Evolutionary conservation across 2,113 vertebrate species (phyloP).

Genomic region (Coryphaenoides rupestris): DNA sequence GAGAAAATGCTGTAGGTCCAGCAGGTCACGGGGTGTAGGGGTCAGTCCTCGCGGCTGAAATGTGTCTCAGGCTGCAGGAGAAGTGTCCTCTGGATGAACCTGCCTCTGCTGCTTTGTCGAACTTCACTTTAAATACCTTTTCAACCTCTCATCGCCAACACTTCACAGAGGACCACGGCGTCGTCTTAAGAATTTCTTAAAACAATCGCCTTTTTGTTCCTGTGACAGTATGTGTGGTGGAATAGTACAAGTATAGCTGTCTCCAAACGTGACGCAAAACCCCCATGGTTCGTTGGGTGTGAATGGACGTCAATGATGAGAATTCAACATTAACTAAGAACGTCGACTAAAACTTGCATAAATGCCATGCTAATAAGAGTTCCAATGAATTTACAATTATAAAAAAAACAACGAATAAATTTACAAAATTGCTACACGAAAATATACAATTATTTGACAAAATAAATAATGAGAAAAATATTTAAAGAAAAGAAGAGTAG

Average conservation of each 20-base stretch:
- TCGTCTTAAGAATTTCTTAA: slow-evolving; percentile 80
- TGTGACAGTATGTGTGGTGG: slow-evolving; percentile 89
- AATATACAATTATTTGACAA: slow-evolving; percentile 52
- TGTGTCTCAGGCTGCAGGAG: slow-evolving; percentile 90
- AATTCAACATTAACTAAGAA: slow-evolving; percentile 55
- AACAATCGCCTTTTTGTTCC: slow-evolving; percentile 45
- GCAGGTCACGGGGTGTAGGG: slow-evolving; percentile 98
- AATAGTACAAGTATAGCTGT: slow-evolving; percentile 86
- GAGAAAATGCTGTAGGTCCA: slow-evolving; percentile 81
- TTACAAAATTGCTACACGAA: slow-evolving; percentile 46
- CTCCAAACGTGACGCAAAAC: slow-evolving; percentile 64
- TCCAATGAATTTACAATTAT: slow-evolving; percentile 45
- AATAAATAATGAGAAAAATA: slow-evolving; percentile 63
- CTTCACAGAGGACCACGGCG: slow-evolving; percentile 83
- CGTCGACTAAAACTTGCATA: slow-evolving; percentile 46
- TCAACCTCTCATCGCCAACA: slow-evolving; percentile 85
- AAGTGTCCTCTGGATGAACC: slow-evolving; percentile 99
- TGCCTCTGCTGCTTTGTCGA: slow-evolving; percentile 91
- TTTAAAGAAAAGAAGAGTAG: slow-evolving; percentile 12
- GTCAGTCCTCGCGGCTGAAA: slow-evolving; percentile 97
- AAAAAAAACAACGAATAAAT: slow-evolving; percentile 42
- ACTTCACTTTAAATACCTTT: slow-evolving; percentile 98
- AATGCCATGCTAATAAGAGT: slow-evolving; percentile 59
- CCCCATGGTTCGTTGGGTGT: slow-evolving; percentile 29
- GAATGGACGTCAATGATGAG: slow-evolving; percentile 36